Base-by-base conservation (phyloP, 2,797 vertebrate genomes). In the Clarias fuscus region DNA sequence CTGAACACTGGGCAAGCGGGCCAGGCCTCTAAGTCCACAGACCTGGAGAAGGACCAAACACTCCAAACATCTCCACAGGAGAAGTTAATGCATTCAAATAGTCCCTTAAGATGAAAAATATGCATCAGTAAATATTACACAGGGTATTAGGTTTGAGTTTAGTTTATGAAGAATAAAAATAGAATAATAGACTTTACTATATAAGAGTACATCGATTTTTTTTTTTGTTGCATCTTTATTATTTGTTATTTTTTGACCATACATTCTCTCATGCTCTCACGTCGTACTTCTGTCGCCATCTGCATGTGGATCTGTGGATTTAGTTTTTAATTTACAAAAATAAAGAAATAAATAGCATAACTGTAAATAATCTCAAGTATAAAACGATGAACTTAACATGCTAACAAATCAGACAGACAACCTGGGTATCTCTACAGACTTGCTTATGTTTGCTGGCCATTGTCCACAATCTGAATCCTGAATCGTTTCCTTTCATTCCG, bases 1-100 rank as follows among this genome's bases (percentile, higher is more conserved):
- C 98, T 98, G 97, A 98, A 98, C 98, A 99, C 97, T 82, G 79
- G 79, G 79, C n/a, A 97, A 97, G 96, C 97, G 96, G 96, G 97
- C 95, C 94, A 96, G 96, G 96, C 90, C 88, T 87, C 71, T 43
- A 59, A 40, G 33, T 83, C 84, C 64, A 73, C 64, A 71, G 64
- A 56, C 71, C 80, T 76, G 84, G 7, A 56, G 43, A 64, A 84
- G 61, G 71, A 27, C 79, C 64, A 56, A 79, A 84, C 79, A 76
- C 62, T 65, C 65, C n/a, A 56, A 53, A n/a, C 33, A 53, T 6
- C 61, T 83, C 17, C 68, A 33, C 61, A 79, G 68, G 62, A 43
- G 43, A 84, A 85, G 61, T 30, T 30, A 86, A 83, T 61, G 61
- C 84, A 82, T 40, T 27, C 43, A 64, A 65, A 30, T 18, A 4